Base-by-base conservation (phyloP, 2,888 invertebrate genomes). In the Cremastinae sp. region DNA sequence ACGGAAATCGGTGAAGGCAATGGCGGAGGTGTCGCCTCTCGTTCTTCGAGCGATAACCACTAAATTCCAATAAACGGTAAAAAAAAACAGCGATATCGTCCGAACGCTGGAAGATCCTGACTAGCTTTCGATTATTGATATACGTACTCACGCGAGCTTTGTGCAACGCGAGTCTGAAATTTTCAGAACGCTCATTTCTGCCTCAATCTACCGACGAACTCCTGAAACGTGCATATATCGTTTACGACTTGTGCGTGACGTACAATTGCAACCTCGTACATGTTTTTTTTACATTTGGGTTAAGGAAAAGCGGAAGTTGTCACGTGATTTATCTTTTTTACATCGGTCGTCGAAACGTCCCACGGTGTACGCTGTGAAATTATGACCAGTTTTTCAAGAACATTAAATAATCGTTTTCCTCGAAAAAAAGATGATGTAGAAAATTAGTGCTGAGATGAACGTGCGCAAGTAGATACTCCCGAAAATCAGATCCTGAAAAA, bases 301-400 rank as follows among this genome's bases (percentile, higher is more conserved):
- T 22, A 41, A 49, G 18, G 58, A 43, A 58, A 74, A 77, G 47
- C 73, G 76, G 73, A 77, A 77, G 76, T 77, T 65, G 69, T 65
- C 28, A 8, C 41, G 65, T 73, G 72, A 64, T 51, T 58, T 38
- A n/a, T 22, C 28, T 22, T 12, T 58, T 51, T 18, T 49, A 12
- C 18, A 16, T n/a, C 41, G 20, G 28, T 38, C 36, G 20, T 65
- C 18, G 22, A 38, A 51, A 8, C 20, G 20, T 43, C n/a, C 16
- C 18, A 12, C 14, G 20, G 4, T 41, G 41, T 28, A 3, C 5
- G 28, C 28, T 28, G n/a, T n/a, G 5, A 5, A 28, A 3, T 28
- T 28, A 28, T 5, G 28, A 28, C n/a, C n/a, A 28, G 5, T 3
- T 28, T 3, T 28, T 28, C 28, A 28, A 5, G 28, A 28, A 28